phyloP scores from a whole-genome alignment of 2,888 invertebrate species.

The Oasisia sp. region DNA sequence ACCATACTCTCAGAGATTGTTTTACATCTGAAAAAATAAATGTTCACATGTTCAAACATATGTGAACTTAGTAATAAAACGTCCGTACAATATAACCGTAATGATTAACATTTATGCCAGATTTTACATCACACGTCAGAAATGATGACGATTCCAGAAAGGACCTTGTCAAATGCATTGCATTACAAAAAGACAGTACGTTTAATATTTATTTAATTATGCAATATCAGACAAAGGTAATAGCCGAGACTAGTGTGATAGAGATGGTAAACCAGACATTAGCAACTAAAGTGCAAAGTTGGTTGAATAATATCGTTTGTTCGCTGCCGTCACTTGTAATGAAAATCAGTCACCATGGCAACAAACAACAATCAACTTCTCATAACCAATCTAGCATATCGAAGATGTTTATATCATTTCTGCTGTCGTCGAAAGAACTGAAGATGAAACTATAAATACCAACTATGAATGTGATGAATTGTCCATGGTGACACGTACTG shows the following conservation, averaged over 20 bases:
- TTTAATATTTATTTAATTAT: neutral
- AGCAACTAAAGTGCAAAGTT: neutral
- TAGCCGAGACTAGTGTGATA: neutral
- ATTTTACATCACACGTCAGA: neutral
- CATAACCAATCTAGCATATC: neutral
- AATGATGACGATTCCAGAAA: neutral
- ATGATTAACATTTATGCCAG: neutral
- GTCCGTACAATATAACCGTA: neutral
- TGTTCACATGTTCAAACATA: conserved; percentile 3
- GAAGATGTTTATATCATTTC: neutral
- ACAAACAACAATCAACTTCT: neutral
- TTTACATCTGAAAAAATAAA: neutral
- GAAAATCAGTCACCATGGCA: neutral
- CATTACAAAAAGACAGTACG: neutral
- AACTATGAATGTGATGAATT: neutral
- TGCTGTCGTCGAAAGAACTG: neutral
- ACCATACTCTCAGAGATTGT: neutral
- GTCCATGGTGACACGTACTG: neutral
- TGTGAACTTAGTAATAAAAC: neutral
- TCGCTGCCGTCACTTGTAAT: neutral
- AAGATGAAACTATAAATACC: neutral
- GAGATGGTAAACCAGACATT: neutral
- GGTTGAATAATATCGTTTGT: neutral
- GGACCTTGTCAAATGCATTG: neutral
- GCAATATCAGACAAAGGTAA: neutral